These are phyloP conservation scores for Antheraea mylitta DNA, from an alignment of 1,140 invertebrate genomes.

Conservation along the genomic window DNA sequence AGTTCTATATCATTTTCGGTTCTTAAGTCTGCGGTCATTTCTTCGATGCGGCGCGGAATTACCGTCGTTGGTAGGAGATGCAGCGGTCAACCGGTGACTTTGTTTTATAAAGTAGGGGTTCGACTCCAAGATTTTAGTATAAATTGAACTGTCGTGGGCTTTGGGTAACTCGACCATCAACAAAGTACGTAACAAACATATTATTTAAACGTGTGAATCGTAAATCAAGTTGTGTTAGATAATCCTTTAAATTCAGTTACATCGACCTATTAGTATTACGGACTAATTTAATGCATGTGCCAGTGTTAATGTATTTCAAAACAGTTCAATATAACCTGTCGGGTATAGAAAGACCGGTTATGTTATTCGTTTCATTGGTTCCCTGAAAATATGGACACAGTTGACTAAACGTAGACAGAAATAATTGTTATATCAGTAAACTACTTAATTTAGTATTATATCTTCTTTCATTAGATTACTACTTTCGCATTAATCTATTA, in stretches of 20 bases:
- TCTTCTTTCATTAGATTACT: no score
- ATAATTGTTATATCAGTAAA: no score
- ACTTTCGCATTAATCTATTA: no score
- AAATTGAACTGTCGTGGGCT: constrained; percentile 22
- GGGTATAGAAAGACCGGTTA: background rate
- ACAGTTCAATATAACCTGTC: background rate
- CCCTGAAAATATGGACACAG: background rate
- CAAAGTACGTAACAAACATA: constrained; percentile 19
- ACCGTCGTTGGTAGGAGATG: constrained; percentile 20
- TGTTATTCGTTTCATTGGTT: background rate
- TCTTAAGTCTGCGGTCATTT: constrained; percentile 19
- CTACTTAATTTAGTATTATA: no score
- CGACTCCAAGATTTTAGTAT: constrained; percentile 21
- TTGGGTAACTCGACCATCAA: constrained; percentile 20
- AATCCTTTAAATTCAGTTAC: background rate
- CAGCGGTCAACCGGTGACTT: constrained; percentile 12
- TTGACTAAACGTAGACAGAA: background rate
- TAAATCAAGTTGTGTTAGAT: background rate
- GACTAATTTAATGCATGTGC: no score
- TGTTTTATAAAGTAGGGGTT: constrained; percentile 34
- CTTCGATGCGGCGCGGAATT: background rate
- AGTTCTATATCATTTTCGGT: constrained; percentile 2
- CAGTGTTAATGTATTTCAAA: background rate
- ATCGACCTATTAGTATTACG: background rate
- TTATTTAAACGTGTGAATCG: background rate